Percentiles rank a stretch among this genome's conserved stretches.
Conservation (phyloP, 2,113 vertebrate species). For the Falcunculus frontatus region DNA sequence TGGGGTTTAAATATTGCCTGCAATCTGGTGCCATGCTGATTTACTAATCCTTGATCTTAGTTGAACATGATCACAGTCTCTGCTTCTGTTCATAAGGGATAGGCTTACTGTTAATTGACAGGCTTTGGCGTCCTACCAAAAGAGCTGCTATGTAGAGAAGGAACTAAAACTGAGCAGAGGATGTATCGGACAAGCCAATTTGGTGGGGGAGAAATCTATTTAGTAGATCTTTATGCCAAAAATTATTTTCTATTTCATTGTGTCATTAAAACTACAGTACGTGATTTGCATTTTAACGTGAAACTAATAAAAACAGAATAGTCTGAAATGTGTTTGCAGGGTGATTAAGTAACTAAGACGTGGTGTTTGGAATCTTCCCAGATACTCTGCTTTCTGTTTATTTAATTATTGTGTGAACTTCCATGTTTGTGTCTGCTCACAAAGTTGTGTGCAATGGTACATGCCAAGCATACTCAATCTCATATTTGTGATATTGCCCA, state of each 20-base stretch:
- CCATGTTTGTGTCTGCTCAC: neutral
- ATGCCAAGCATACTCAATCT: neutral
- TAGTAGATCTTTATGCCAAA: constrained; percentile 44
- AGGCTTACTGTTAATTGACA: constrained; percentile 85
- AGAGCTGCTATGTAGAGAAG: constrained; percentile 67
- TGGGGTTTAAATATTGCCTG: constrained; percentile 77
- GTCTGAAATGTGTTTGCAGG: constrained; percentile 48
- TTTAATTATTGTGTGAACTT: constrained; percentile 39
- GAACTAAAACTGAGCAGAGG: constrained; percentile 49
- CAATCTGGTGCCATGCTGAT: constrained; percentile 79
- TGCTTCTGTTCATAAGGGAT: constrained; percentile 78
- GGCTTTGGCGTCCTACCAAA: constrained; percentile 76
- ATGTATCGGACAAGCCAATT: constrained; percentile 1
- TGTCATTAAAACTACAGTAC: constrained; percentile 18
- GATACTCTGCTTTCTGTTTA: neutral
- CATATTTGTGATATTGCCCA: neutral
- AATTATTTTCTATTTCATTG: constrained; percentile 25
- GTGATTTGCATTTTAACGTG: constrained; percentile 34
- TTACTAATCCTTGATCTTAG: constrained; percentile 79
- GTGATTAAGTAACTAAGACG: constrained; percentile 33
- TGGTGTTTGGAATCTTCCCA: constrained; percentile 38
- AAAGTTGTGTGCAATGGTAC: neutral
- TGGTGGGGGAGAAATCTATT: neutral
- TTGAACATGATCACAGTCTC: constrained; percentile 81
- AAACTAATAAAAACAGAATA: constrained; percentile 27